Evolutionary conservation across 2,888 invertebrate species (phyloP), one percentile per base, ranked within the genome.

Genomic region (Andricus curvator): DNA sequence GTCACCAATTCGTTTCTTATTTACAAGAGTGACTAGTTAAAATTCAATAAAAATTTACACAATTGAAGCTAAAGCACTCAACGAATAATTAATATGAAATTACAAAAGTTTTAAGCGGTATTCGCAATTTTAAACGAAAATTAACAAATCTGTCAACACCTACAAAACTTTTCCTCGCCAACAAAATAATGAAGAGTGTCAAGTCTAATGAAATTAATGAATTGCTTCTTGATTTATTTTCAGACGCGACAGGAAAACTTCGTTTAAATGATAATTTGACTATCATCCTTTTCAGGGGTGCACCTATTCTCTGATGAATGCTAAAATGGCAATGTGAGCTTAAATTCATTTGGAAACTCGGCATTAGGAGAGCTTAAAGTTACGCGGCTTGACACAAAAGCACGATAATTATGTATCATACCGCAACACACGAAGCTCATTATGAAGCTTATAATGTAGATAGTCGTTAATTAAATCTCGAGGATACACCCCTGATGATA

Each of bases 391-490:
- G 76, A 66, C 60, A 78, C 51, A 33, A 77, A 83, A 44, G 77
- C 29, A 70, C 60, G 66, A 65, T 83, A 79, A 82, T 80, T 80
- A 68, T 62, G n/a, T 22, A 74, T 74, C 25, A 44, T 66, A 37
- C 44, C 60, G 76, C 68, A 78, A 83, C 66, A 76, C 25, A 79
- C 17, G 60, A 78, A 60, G 22, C 51, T 76, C 37, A 41, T 62
- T 56, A 60, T 70, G 70, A 37, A 56, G 78, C 67, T 77, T 81
- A 79, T 83, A 62, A 81, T 60, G 79, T 65, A 65, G 77, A 65
- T 81, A 79, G 66, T 80, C 79, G 68, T 81, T 81, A 80, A 83
- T 84, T 82, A 77, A 82, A 81, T 83, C 78, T 78, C 78, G 29
- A 33, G 64, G 33, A 74, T 66, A 44, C 56, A 33, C 48, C 79